Percentiles rank a stretch among this genome's conserved stretches.
These are phyloP conservation scores for Barypeithes pellucidus DNA, from an alignment of 2,888 invertebrate genomes.

Conservation along the genomic window DNA sequence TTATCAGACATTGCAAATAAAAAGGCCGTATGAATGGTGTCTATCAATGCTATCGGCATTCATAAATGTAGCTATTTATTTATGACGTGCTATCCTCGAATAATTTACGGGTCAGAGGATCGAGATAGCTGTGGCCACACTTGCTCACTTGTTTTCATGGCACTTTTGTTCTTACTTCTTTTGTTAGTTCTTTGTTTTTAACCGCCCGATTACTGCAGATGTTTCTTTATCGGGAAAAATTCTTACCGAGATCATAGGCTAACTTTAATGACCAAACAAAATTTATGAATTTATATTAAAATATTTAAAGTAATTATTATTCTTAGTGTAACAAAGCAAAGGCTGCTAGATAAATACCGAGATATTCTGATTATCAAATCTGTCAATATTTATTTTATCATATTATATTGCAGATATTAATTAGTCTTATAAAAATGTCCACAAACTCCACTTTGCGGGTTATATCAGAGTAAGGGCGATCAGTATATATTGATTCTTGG, in stretches of 20 bases:
- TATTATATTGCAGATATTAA: too few species aligned
- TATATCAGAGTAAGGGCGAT: too few species aligned
- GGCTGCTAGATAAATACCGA: not conserved
- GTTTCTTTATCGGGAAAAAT: constrained; percentile 40
- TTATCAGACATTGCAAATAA: constrained; percentile 52
- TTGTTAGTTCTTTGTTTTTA: constrained; percentile 46
- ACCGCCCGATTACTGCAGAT: constrained; percentile 47
- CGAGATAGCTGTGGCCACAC: constrained; percentile 65
- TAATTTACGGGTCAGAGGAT: constrained; percentile 70
- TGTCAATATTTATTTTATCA: too few species aligned
- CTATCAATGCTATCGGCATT: constrained; percentile 65
- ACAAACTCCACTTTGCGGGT: too few species aligned
- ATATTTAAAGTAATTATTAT: not conserved
- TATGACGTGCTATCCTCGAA: constrained; percentile 70
- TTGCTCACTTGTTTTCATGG: constrained; percentile 58
- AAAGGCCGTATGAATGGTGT: constrained; percentile 62
- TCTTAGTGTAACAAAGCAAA: too few species aligned
- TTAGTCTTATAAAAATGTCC: too few species aligned
- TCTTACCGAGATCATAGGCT: constrained; percentile 33
- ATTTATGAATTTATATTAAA: constrained; percentile 10
- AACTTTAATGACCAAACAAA: constrained; percentile 13
- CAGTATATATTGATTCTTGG: too few species aligned
- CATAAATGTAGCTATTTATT: constrained; percentile 70
- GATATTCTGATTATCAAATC: not conserved
- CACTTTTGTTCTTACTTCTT: constrained; percentile 44